Base-by-base conservation (phyloP, 2,113 vertebrate genomes). In the Centropristis striata region DNA sequence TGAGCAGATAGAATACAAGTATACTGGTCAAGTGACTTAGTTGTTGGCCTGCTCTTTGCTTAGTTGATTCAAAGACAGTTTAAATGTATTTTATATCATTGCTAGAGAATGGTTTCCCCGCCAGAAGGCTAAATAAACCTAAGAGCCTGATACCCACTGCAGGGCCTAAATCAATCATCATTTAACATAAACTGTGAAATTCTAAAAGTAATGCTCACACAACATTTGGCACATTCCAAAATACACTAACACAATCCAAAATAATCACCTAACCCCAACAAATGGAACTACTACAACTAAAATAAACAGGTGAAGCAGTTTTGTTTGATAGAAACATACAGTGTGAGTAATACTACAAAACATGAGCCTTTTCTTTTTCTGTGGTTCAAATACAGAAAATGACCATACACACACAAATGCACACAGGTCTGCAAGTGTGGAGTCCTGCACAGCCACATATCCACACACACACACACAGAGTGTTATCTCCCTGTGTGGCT, bases 401-500 rank as follows among this genome's bases (percentile, higher is more conserved):
- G 59, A 41, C 21, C 28, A 61, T 8, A 55, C 42, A 67, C 15
- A 36, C 21, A 32, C 37, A 42, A 50, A 51, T 55, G 27, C 65
- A 36, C 47, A 39, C 28, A 55, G 27, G 25, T 53, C 11, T 37
- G 51, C 27, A 37, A 46, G 32, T 20, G 21, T 54, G 41, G 58
- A 53, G 21, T 27, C 4, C 41, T 8, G 5, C 42, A 75, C 64
- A 50, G 42, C 69, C 36, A 44, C 41, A 70, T 1, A 39, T 2
- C 1, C 41, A 53, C 41, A 73, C 71, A 57, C 77, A 36, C 27
- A 63, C 25, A 58, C 1, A 57, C 6, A 47, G 73, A 66, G 87
- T 57, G 71, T 92, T 92, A 93, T 93, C 92, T 90, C 59, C 47
- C 59, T 65, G 71, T 75, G 78, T 59, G 70, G 72, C 88, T 87